Evolutionary conservation across 2,888 invertebrate species (phyloP), one percentile per base, ranked within the genome.

Genomic region (Podotricha telesiphe): DNA sequence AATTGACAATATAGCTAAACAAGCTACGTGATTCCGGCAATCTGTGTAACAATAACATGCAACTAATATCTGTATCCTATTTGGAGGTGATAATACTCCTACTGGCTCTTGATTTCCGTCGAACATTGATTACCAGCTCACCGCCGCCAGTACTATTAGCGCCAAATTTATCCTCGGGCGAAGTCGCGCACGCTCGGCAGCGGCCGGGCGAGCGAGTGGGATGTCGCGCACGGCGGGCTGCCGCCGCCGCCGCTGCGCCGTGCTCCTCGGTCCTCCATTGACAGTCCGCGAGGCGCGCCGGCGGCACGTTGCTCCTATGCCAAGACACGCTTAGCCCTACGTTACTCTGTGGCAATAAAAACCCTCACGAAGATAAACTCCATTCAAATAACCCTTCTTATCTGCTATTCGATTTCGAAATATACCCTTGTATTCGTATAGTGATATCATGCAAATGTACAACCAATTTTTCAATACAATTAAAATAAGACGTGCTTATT

Each of bases 151-250:
- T 87, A 85, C 86, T 81, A 88, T 91, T 88, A 90, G 91, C 88
- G 91, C 91, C 91, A 91, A 92, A 91, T 89, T 89, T 89, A 92
- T 86, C 91, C 86, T 91, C 91, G 91, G 88, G 85, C 80, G 81
- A 81, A 82, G 85, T 89, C 91, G 91, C 83, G 80, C 77, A 77
- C 77, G 71, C 77, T 88, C 89, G 89, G 86, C 78, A 71, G 40
- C 76, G 80, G 82, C 84, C 82, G 84, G 81, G 85, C 81, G 84
- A 82, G 82, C 78, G 85, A 86, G 86, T 76, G 85, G 84, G 86
- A 85, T 81, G 85, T 37, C 77, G 76, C 78, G 78, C 77, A 72
- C 75, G 71, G 68, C 73, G 69, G 28, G 69, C 75, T 70, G 72
- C 69, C 69, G 70, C 42, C 48, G 72, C 73, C 68, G 67, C 69